Conservation (phyloP, 2,888 invertebrate species). For the Drosophila mimica region DNA sequence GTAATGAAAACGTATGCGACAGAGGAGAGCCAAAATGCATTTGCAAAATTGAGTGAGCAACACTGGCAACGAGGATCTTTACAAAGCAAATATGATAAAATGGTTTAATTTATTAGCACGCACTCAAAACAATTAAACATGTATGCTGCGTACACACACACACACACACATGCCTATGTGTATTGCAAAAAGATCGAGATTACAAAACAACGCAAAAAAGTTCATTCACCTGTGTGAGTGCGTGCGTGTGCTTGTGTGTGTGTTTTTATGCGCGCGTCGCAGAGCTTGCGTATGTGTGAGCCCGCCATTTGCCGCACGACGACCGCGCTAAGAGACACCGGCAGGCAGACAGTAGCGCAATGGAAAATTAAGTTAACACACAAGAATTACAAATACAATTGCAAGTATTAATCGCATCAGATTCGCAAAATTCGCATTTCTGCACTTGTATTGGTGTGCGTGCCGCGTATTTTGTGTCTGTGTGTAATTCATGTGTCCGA, state of each 20-base stretch:
- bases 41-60: constrained; percentile 14
- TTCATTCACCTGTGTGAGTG: constrained; percentile 79
- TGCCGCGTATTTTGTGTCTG: constrained; percentile 5
- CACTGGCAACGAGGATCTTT: constrained; percentile 3
- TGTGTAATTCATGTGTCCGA: background rate
- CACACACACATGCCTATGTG: constrained; percentile 11
- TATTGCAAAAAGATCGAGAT: constrained; percentile 56
- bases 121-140: constrained; percentile 59
- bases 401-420: constrained; percentile 24
- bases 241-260: constrained; percentile 45
- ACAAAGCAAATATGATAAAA: constrained; percentile 22
- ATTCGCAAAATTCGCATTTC: constrained; percentile 62
- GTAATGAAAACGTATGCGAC: constrained; percentile 37
- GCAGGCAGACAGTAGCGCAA: constrained; percentile 61
- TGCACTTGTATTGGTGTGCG: constrained; percentile 14
- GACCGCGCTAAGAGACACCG: constrained; percentile 57
- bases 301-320: constrained; percentile 66
- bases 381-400: constrained; percentile 30
- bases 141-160: background rate
- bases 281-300: constrained; percentile 20
- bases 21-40: constrained; percentile 46
- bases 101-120: constrained; percentile 38
- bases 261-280: constrained; percentile 50
- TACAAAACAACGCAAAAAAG: constrained; percentile 81
- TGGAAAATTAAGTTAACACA: constrained; percentile 35